Evolutionary conservation across 1,140 invertebrate species (phyloP).

Genomic region (Fopius arisanus): DNA sequence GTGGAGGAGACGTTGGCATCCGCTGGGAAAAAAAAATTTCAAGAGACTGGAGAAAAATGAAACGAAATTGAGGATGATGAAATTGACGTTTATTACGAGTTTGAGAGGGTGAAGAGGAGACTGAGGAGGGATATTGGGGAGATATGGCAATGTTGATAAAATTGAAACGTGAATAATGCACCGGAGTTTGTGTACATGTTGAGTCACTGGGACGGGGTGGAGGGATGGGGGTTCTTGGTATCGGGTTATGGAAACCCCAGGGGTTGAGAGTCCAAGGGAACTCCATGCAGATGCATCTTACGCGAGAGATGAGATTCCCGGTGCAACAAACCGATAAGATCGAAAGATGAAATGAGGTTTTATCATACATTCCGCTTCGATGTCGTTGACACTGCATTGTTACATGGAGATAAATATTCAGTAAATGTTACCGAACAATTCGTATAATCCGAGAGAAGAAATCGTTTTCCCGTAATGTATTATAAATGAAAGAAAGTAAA

Average conservation of each 20-base stretch:
- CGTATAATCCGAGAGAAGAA: too few relatives aligned
- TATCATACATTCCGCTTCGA: not conserved
- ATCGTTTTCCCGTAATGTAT: too few relatives aligned
- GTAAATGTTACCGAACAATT: too few relatives aligned
- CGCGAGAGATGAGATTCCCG: not conserved
- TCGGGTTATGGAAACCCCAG: not conserved
- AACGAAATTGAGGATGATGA: not conserved
- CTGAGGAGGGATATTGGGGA: not conserved
- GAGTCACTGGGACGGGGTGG: not conserved
- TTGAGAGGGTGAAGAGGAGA: not conserved
- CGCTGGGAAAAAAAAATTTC: not conserved
- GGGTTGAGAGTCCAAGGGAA: not conserved
- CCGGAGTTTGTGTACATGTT: not conserved
- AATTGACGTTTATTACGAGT: not conserved
- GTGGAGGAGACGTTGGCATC: not conserved
- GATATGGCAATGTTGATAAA: not conserved
- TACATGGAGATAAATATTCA: too few relatives aligned
- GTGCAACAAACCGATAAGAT: not conserved
- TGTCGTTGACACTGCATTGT: not conserved
- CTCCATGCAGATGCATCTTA: not conserved
- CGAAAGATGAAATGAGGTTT: not conserved
- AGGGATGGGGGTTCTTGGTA: not conserved
- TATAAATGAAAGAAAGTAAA: too few relatives aligned
- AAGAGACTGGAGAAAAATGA: not conserved
- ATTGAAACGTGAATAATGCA: slow-evolving; percentile 2